Evolutionary conservation across 2,888 invertebrate species (phyloP).

Genomic region (Phasia obesa): DNA sequence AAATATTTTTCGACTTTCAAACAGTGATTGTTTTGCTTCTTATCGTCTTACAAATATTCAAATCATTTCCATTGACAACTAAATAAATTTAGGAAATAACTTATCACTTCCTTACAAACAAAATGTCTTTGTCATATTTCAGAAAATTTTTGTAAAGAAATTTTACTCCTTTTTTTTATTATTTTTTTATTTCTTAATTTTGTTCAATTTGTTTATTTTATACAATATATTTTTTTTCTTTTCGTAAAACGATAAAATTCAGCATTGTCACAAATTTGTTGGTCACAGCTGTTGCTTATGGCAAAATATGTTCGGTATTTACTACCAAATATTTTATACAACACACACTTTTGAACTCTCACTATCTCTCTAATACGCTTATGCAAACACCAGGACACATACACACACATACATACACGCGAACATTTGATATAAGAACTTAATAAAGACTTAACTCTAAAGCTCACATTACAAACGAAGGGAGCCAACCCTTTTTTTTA

Average conservation of each 20-base stretch:
- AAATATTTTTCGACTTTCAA: too few relatives aligned
- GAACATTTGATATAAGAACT: conserved; percentile 31
- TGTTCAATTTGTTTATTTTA: conserved; percentile 43
- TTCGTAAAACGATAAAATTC: conserved; percentile 64
- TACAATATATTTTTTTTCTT: conserved; percentile 11
- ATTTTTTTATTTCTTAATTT: conserved; percentile 36
- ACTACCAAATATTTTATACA: conserved; percentile 53
- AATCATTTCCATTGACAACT: conserved; percentile 40
- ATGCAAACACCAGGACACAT: not conserved
- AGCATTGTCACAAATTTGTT: conserved; percentile 69
- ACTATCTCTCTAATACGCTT: not conserved
- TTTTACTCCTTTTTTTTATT: conserved; percentile 13
- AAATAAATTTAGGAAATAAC: conserved; percentile 41
- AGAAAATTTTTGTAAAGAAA: conserved; percentile 24
- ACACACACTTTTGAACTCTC: conserved; percentile 7
- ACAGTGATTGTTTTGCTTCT: too few relatives aligned
- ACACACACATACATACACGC: not conserved
- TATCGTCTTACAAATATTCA: not conserved
- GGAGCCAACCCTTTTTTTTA: not conserved
- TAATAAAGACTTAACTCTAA: conserved; percentile 33
- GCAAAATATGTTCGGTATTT: conserved; percentile 65
- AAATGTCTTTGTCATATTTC: conserved; percentile 16
- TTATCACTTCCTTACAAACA: conserved; percentile 37
- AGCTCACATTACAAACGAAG: conserved; percentile 12
- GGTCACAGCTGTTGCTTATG: conserved; percentile 69